Percentiles rank a stretch among this genome's conserved stretches.
phyloP scores from a whole-genome alignment of 2,888 invertebrate genomes.

The Drosophila pegasa region DNA sequence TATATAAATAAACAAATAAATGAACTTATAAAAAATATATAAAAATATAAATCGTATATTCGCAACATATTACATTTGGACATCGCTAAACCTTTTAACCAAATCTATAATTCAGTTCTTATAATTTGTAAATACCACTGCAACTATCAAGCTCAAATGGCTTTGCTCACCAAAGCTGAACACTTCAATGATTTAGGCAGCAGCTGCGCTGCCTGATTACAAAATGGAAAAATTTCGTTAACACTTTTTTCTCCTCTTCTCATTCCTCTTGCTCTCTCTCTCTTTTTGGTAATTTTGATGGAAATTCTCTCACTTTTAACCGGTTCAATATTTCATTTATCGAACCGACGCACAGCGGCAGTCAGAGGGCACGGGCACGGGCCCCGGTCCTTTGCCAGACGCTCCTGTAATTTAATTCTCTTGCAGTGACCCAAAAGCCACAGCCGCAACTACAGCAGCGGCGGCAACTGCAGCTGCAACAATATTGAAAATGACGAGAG shows the following conservation, averaged over 20 bases:
- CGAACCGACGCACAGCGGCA: slow-evolving; percentile 21
- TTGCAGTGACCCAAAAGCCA: slow-evolving; percentile 56
- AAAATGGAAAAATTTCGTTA: slow-evolving; percentile 1
- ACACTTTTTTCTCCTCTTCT: not conserved
- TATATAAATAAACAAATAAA: too few relatives aligned
- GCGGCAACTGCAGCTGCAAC: slow-evolving; percentile 28
- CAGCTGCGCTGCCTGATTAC: slow-evolving; percentile 4
- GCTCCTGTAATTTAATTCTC: slow-evolving; percentile 65
- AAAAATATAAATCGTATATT: too few relatives aligned
- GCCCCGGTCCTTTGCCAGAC: slow-evolving; percentile 22
- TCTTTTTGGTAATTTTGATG: not conserved
- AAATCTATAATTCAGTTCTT: too few relatives aligned
- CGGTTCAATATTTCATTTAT: slow-evolving; percentile 52
- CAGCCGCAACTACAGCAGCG: slow-evolving; percentile 23
- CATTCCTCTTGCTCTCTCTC: too few relatives aligned
- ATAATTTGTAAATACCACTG: not conserved
- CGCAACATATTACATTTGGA: too few relatives aligned
- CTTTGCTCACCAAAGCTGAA: not conserved
- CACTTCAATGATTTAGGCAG: not conserved
- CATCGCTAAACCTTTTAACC: too few relatives aligned
- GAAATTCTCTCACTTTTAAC: slow-evolving; percentile 18
- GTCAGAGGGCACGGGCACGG: not conserved
- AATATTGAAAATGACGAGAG: slow-evolving; percentile 37
- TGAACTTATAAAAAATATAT: too few relatives aligned
- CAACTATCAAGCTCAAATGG: not conserved